These are phyloP conservation scores for Ceryle rudis DNA, from an alignment of 2,797 vertebrate species.

Conservation along the genomic window DNA sequence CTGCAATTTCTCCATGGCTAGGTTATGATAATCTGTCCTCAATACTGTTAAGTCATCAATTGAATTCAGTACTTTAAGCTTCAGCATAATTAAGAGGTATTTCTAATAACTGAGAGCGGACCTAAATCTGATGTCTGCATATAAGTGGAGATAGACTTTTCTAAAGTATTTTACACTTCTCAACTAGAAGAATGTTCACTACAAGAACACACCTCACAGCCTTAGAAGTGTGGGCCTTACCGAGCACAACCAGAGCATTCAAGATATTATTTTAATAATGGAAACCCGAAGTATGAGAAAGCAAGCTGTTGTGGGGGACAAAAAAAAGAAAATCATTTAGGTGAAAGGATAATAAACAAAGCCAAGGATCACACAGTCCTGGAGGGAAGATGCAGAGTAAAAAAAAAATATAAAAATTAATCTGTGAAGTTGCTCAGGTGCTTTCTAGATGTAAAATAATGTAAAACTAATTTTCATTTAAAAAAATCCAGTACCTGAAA, in stretches of 20 bases:
- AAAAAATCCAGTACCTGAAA: constrained; percentile 38
- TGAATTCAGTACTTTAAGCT: not conserved
- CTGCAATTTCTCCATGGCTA: not conserved
- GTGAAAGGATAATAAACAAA: constrained; percentile 73
- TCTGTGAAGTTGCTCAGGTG: constrained; percentile 61
- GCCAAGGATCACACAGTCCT: constrained; percentile 61
- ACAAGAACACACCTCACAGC: constrained; percentile 30
- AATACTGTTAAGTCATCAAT: not conserved
- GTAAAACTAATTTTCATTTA: constrained; percentile 33
- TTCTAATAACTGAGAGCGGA: constrained; percentile 12
- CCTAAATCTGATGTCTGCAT: not conserved
- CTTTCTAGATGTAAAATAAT: constrained; percentile 60
- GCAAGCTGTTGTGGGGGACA: constrained; percentile 26
- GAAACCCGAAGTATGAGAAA: constrained; percentile 73
- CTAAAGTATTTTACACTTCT: constrained; percentile 35
- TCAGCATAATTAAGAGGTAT: constrained; percentile 12
- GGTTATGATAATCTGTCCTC: not conserved
- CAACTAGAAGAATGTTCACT: constrained; percentile 31
- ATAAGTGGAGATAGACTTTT: constrained; percentile 42
- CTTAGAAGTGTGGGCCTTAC: constrained; percentile 54
- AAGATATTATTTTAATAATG: constrained; percentile 73
- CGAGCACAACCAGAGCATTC: constrained; percentile 66
- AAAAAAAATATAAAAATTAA: not conserved
- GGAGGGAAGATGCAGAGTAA: constrained; percentile 63
- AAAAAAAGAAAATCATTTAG: constrained; percentile 64